A percentile compares a stretch with the other conserved stretches of the same genome.
These are phyloP conservation scores for Coranthus polyacanthus DNA, from an alignment of 2,797 vertebrate species.

Conservation along the genomic window DNA sequence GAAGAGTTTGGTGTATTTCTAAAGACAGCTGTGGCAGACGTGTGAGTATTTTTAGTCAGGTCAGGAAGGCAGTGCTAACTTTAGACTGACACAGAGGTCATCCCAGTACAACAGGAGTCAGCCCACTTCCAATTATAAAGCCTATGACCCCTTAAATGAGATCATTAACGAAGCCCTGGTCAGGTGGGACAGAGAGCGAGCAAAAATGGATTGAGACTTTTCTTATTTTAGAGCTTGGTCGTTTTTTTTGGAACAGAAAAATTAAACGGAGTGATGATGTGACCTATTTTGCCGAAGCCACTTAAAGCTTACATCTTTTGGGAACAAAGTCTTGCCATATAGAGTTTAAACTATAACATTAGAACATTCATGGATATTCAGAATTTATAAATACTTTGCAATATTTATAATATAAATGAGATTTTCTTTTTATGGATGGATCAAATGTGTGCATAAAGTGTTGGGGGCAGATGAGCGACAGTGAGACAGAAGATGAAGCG, in stretches of 20 bases:
- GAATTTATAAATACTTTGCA: no score
- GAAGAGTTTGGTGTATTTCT: constrained; percentile 25
- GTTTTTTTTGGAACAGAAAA: constrained; percentile 55
- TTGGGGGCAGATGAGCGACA: no score
- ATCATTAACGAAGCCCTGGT: constrained; percentile 73
- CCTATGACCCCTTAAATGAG: constrained; percentile 83
- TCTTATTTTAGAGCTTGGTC: constrained; percentile 67
- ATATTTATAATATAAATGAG: no score
- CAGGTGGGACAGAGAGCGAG: constrained; percentile 73
- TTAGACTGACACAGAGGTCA: constrained; percentile 73
- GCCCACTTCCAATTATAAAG: constrained; percentile 81
- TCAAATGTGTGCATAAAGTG: no score
- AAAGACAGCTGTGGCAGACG: constrained; percentile 28
- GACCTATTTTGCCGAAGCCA: constrained; percentile 75
- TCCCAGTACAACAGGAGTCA: constrained; percentile 55
- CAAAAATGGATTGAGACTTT: constrained; percentile 65
- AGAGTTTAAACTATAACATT: constrained; percentile 3
- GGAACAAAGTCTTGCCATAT: constrained; percentile 50
- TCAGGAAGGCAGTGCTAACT: constrained; percentile 68
- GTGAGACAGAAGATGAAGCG: no score
- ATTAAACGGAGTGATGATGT: constrained; percentile 67
- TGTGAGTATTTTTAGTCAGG: constrained; percentile 64
- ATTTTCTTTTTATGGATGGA: no score
- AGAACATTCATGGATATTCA: no score
- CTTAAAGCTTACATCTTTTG: constrained; percentile 61